These are phyloP conservation scores for Callocephalon fimbriatum DNA, from an alignment of 2,113 vertebrate species.

Conservation along the genomic window DNA sequence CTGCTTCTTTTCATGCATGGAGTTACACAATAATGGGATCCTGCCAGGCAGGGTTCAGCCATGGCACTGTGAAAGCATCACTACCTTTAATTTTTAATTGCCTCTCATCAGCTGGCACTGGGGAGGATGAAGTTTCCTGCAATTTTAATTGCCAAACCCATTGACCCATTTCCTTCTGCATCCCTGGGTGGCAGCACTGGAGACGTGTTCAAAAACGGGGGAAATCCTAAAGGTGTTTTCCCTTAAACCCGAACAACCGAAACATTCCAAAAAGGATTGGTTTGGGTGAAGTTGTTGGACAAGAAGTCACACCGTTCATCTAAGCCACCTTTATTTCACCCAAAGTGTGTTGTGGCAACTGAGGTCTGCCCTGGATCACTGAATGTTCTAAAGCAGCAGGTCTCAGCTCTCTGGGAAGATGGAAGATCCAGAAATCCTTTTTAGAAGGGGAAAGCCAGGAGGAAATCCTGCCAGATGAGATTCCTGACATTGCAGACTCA, in stretches of 20 bases:
- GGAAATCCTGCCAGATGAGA: neutral
- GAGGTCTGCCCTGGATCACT: neutral
- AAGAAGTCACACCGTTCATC: neutral
- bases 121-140: neutral
- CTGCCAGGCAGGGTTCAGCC: neutral
- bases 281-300: neutral
- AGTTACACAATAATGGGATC: neutral
- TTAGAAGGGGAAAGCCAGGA: neutral
- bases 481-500: neutral
- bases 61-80: neutral
- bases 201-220: neutral
- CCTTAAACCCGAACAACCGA: neutral
- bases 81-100: slow-evolving; percentile 10
- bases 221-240: neutral
- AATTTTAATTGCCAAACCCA: slow-evolving; percentile 28
- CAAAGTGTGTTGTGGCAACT: neutral
- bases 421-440: neutral
- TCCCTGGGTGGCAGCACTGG: neutral
- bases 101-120: neutral
- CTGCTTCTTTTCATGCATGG: neutral
- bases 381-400: neutral
- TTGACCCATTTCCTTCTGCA: neutral
- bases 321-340: neutral
- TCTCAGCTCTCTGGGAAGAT: neutral
- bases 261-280: neutral